These are phyloP conservation scores for Cataglyphis altisquamis DNA, from an alignment of 2,888 invertebrate genomes.

Conservation along the genomic window DNA sequence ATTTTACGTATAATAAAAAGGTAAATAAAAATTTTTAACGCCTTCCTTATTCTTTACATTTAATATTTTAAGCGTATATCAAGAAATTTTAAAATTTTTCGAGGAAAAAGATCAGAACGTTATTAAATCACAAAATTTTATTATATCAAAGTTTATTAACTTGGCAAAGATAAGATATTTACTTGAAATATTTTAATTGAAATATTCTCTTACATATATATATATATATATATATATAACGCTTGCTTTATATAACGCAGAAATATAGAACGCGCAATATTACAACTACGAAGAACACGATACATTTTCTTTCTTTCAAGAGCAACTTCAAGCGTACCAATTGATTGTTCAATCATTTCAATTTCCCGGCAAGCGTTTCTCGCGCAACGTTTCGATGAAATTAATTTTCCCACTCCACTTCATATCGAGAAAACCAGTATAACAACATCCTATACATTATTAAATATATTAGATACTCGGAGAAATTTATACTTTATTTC, in stretches of 20 bases:
- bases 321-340: conserved; percentile 31
- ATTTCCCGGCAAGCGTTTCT: conserved; percentile 36
- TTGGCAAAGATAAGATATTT: conserved; percentile 12
- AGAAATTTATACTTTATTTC: conserved; percentile 1
- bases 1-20: not conserved
- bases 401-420: conserved; percentile 37
- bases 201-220: conserved; percentile 7
- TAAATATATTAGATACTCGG: conserved; percentile 36
- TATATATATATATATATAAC: not conserved
- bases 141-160: not conserved
- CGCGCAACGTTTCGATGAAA: conserved; percentile 10
- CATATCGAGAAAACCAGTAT: not conserved
- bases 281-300: conserved; percentile 29
- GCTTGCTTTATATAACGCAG: conserved; percentile 3
- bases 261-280: conserved; percentile 38
- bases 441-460: conserved; percentile 23
- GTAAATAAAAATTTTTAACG: not conserved
- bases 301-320: conserved; percentile 28
- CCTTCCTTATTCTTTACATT: not conserved
- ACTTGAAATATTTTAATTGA: conserved; percentile 9
- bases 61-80: not conserved
- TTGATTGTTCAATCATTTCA: conserved; percentile 54
- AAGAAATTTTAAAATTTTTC: not conserved
- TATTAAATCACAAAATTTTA: not conserved
- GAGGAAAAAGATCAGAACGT: not conserved